phyloP scores from a whole-genome alignment of 2,113 vertebrate genomes.

The Corythornis vintsioides region DNA sequence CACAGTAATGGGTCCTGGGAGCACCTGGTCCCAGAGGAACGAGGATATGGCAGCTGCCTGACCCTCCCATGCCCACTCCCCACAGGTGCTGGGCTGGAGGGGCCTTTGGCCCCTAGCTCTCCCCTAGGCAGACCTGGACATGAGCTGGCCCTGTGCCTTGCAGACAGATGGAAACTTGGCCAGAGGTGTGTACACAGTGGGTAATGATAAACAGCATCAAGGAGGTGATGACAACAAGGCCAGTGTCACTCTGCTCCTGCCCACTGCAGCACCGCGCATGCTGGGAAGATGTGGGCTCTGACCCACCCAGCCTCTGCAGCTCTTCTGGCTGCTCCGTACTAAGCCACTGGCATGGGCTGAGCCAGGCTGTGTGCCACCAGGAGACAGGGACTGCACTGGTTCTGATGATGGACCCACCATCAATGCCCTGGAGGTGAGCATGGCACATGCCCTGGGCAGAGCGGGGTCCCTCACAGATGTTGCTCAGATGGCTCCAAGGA shows the following conservation, averaged over 20 bases:
- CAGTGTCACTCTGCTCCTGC: background rate
- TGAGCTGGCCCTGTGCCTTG: background rate
- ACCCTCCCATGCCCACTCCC: background rate
- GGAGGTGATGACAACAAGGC: background rate
- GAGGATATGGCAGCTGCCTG: fast-evolving
- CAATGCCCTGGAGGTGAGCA: fast-evolving
- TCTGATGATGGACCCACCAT: background rate
- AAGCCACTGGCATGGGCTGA: fast-evolving
- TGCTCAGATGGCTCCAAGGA: background rate
- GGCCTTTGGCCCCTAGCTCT: background rate
- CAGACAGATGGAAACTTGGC: conserved; percentile 56
- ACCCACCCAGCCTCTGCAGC: background rate
- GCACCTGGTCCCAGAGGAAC: background rate
- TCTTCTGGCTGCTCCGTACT: background rate
- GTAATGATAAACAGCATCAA: conserved; percentile 9
- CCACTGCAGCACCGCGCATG: fast-evolving
- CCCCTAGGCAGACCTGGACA: fast-evolving
- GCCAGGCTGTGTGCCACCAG: fast-evolving
- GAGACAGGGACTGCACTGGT: fast-evolving
- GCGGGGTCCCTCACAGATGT: fast-evolving
- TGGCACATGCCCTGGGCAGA: fast-evolving
- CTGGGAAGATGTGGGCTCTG: background rate
- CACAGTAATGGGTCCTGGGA: background rate
- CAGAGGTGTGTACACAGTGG: background rate
- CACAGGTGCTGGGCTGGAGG: background rate